Percentiles rank a stretch among this genome's conserved stretches.
Conservation (phyloP, 2,888 invertebrate species). For the Ectropis crepuscularia region DNA sequence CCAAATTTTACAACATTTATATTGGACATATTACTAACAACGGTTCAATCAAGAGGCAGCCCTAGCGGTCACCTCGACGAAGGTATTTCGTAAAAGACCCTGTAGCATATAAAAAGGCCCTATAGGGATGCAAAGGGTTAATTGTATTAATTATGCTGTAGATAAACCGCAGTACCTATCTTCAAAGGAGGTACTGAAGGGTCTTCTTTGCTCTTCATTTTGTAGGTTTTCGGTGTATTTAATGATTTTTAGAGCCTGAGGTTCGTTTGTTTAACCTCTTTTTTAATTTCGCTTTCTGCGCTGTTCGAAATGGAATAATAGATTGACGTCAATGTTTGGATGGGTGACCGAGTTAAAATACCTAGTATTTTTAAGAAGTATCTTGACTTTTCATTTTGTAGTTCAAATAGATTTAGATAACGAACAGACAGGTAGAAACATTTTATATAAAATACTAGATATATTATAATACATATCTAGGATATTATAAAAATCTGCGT, state of each 20-base stretch:
- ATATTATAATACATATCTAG: too few relatives aligned
- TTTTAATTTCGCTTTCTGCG: not conserved
- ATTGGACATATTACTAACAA: not conserved
- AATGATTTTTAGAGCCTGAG: slow-evolving; percentile 13
- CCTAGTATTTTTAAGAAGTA: too few relatives aligned
- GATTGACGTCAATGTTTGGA: not conserved
- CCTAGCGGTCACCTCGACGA: slow-evolving; percentile 16
- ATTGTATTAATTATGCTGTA: slow-evolving; percentile 35
- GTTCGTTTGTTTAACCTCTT: slow-evolving; percentile 5
- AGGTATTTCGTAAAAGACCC: slow-evolving; percentile 27
- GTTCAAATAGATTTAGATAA: too few relatives aligned
- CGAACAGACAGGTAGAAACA: too few relatives aligned
- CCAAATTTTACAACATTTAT: too few relatives aligned
- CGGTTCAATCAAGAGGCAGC: slow-evolving; percentile 2
- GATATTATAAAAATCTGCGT: too few relatives aligned
- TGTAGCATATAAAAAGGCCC: slow-evolving; percentile 34
- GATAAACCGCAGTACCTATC: slow-evolving; percentile 31
- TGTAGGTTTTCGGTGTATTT: slow-evolving; percentile 8
- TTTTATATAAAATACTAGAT: too few relatives aligned
- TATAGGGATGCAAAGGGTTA: slow-evolving; percentile 36
- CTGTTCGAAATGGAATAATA: not conserved
- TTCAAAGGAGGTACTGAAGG: slow-evolving; percentile 23
- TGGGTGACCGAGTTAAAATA: too few relatives aligned
- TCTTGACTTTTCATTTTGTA: too few relatives aligned
- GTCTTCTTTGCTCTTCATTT: slow-evolving; percentile 25